phyloP scores from a whole-genome alignment of 2,888 invertebrate genomes.

The Taenaris catops region DNA sequence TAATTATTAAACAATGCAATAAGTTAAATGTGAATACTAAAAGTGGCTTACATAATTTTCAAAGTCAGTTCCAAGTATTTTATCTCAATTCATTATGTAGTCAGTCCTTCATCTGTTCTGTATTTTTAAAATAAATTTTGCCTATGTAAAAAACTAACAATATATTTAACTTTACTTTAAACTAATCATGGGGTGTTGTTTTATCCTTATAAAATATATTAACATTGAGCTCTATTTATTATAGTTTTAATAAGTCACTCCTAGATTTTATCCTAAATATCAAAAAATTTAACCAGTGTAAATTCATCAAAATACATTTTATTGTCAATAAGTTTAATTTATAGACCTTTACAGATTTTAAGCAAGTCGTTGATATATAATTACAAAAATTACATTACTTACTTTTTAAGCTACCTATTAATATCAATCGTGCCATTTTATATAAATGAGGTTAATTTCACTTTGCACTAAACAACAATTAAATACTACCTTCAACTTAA shows the following conservation, averaged over 20 bases:
- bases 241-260: slow-evolving; percentile 67
- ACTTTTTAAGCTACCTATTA: slow-evolving; percentile 9
- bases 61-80: slow-evolving; percentile 74
- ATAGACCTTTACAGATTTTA: slow-evolving; percentile 7
- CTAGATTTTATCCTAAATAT: slow-evolving; percentile 23
- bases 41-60: slow-evolving; percentile 78
- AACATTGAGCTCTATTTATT: slow-evolving; percentile 78
- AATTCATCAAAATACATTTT: slow-evolving; percentile 5
- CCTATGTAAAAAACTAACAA: slow-evolving; percentile 80
- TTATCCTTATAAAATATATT: slow-evolving; percentile 80
- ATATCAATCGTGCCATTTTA: slow-evolving; percentile 13
- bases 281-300: no score
- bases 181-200: slow-evolving; percentile 81
- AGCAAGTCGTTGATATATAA: slow-evolving; percentile 1
- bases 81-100: slow-evolving; percentile 80
- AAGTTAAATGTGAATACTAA: slow-evolving; percentile 77
- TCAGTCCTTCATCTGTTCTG: slow-evolving; percentile 78
- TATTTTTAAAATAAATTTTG: slow-evolving; percentile 77
- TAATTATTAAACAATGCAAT: slow-evolving; percentile 73
- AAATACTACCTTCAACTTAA: slow-evolving; percentile 10
- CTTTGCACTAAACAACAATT: slow-evolving; percentile 13
- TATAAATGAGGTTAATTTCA: slow-evolving; percentile 12
- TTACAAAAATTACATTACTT: slow-evolving; percentile 5
- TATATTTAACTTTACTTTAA: slow-evolving; percentile 80
- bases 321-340: slow-evolving; percentile 9